Conservation (phyloP, 2,888 invertebrate genomes). For the Rhagium mordax region DNA sequence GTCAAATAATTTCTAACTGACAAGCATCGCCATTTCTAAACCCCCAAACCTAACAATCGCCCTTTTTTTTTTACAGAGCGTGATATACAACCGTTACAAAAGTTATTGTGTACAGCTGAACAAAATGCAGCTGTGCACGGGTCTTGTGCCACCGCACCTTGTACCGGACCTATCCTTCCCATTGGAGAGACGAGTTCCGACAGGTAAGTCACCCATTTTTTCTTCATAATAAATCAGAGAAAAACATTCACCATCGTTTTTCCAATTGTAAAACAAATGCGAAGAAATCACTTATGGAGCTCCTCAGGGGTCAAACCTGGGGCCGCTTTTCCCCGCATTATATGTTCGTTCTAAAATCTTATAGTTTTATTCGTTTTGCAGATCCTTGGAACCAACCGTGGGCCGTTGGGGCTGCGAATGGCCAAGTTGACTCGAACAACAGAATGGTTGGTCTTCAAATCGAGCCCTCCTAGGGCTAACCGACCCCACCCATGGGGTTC, state of each 20-base stretch:
- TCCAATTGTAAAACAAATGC: no score
- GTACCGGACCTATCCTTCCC: slow-evolving; percentile 61
- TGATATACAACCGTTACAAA: slow-evolving; percentile 75
- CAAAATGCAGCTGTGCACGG: slow-evolving; percentile 65
- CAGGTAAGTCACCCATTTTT: slow-evolving; percentile 66
- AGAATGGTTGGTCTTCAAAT: slow-evolving; percentile 70
- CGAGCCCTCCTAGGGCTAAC: slow-evolving; percentile 65
- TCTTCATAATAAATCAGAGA: no score
- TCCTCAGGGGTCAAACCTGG: no score
- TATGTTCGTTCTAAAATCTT: no score
- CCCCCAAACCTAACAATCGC: slow-evolving; percentile 14
- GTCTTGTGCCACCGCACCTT: slow-evolving; percentile 66
- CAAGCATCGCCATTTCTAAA: no score
- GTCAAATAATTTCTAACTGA: no score
- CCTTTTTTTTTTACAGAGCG: slow-evolving; percentile 75
- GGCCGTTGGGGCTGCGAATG: slow-evolving; percentile 95
- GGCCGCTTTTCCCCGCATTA: no score
- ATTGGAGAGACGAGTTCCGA: slow-evolving; percentile 72
- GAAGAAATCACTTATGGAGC: no score
- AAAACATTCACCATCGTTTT: no score
- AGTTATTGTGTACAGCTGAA: slow-evolving; percentile 65
- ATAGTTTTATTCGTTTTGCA: slow-evolving; percentile 54
- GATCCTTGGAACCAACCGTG: slow-evolving; percentile 82
- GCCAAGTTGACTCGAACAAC: slow-evolving; percentile 96
- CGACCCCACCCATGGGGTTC: slow-evolving; percentile 49